phyloP scores from a whole-genome alignment of 2,888 invertebrate genomes.

The Cremastinae sp. region DNA sequence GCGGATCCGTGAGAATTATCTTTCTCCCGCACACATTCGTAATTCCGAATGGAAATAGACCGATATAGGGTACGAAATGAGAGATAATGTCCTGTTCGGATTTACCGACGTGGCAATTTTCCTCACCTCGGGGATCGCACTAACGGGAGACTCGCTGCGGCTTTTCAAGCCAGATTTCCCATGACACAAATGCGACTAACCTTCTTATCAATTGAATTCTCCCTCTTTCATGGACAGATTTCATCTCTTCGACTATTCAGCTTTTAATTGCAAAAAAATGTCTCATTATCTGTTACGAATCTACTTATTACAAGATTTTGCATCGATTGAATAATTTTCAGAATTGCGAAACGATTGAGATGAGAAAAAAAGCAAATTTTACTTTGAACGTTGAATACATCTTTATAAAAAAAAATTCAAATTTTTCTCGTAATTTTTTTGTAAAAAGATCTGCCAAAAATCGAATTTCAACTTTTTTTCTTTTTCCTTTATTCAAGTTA shows the following conservation, averaged over 20 bases:
- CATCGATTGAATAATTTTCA: too few relatives aligned
- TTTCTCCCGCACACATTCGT: slow-evolving; percentile 57
- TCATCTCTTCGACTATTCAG: background rate
- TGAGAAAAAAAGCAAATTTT: too few relatives aligned
- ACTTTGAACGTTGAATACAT: too few relatives aligned
- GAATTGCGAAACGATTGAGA: too few relatives aligned
- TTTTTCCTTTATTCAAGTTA: too few relatives aligned
- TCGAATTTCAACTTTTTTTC: too few relatives aligned
- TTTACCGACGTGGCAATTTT: slow-evolving; percentile 65
- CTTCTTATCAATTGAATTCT: slow-evolving; percentile 59
- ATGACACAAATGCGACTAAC: slow-evolving; percentile 63
- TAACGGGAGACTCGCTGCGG: slow-evolving; percentile 29
- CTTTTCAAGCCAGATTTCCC: slow-evolving; percentile 64
- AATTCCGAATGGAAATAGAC: slow-evolving; percentile 49
- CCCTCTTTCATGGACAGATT: background rate
- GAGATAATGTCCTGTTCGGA: slow-evolving; percentile 16
- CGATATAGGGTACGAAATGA: slow-evolving; percentile 23
- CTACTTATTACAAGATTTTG: too few relatives aligned
- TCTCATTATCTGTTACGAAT: too few relatives aligned
- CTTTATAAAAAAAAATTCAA: too few relatives aligned
- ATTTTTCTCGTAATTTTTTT: too few relatives aligned
- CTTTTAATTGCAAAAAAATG: too few relatives aligned
- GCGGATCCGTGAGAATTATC: slow-evolving; percentile 57
- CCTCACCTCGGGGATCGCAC: slow-evolving; percentile 3
- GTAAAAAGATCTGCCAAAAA: too few relatives aligned